Percentiles rank a stretch among this genome's conserved stretches.
These are phyloP conservation scores for Tigriopus japonicus DNA, from an alignment of 1,140 invertebrate species.

Conservation along the genomic window DNA sequence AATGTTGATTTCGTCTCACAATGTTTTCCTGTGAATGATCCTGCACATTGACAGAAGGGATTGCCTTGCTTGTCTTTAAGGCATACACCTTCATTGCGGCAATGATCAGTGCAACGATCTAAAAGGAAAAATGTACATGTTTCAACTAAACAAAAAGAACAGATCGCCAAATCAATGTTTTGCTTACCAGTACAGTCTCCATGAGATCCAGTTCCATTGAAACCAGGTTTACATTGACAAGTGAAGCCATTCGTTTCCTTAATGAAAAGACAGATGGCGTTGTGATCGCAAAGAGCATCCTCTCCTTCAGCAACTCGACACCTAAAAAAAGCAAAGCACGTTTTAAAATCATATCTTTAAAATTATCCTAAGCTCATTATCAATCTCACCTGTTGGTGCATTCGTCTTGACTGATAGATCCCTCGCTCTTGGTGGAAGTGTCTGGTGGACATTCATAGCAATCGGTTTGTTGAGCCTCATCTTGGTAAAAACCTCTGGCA, in stretches of 20 bases:
- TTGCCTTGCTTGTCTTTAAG: conserved; percentile 36
- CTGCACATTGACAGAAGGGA: conserved; percentile 66
- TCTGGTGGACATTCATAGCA: conserved; percentile 78
- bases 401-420: conserved; percentile 54
- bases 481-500: conserved; percentile 78
- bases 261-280: conserved; percentile 70
- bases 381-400: conserved; percentile 47
- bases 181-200: conserved; percentile 38
- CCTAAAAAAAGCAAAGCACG: conserved; percentile 21
- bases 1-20: conserved; percentile 80
- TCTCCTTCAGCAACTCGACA: conserved; percentile 65
- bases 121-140: conserved; percentile 20
- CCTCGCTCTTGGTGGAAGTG: conserved; percentile 64
- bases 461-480: conserved; percentile 64
- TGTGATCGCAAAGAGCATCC: conserved; percentile 42
- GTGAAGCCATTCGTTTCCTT: conserved; percentile 66
- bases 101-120: conserved; percentile 71
- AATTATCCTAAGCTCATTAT: no score
- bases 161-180: no score
- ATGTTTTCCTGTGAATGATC: conserved; percentile 75
- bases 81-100: conserved; percentile 78
- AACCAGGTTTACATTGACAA: conserved; percentile 83
- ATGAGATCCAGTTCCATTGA: conserved; percentile 59
- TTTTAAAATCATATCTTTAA: no score
- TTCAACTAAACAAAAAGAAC: no score